Evolutionary conservation across 2,888 invertebrate species (phyloP), one percentile per base, ranked within the genome.

Genomic region (Hyposoter dolosus): DNA sequence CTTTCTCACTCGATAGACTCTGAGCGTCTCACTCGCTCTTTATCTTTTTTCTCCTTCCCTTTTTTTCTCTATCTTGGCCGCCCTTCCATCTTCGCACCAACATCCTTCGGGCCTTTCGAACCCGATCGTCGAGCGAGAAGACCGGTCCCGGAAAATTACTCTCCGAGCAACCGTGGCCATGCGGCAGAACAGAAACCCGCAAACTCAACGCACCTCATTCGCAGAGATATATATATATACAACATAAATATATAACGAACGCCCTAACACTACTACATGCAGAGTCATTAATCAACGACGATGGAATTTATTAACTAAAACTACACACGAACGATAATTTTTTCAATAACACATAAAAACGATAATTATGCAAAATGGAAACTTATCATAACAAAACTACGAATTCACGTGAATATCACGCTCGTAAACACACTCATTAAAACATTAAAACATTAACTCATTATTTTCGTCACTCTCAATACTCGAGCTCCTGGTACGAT

Each of bases 131-230:
- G 80, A 84, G 85, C 83, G 85, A 88, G 74, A 88, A 89, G 90
- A 91, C 90, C 90, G 91, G 90, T 91, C 90, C 89, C 90, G 92
- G 91, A 91, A 92, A 92, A 92, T 91, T 92, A 90, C 90, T 82
- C 84, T 84, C 78, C 80, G 79, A 86, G 75, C 83, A 83, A 77
- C 77, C 60, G 82, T 83, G 82, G 87, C 90, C 87, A 79, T 79
- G 87, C 87, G 87, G 85, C 81, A 82, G 86, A 89, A 86, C 90
- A 86, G 23, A 81, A 81, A 88, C 89, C 87, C 87, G 90, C 69
- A 65, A 82, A 66, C 76, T 69, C 63, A 35, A 71, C 63, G 80
- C 47, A 60, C 50, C 69, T 71, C 69, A 19, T 35, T 71, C 40
- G 45, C 71, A 50, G 32, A 32, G 15, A 71, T 71, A 72, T 19